Evolutionary conservation across 2,888 invertebrate genomes (phyloP).

Genomic region (Tanypteryx hageni): DNA sequence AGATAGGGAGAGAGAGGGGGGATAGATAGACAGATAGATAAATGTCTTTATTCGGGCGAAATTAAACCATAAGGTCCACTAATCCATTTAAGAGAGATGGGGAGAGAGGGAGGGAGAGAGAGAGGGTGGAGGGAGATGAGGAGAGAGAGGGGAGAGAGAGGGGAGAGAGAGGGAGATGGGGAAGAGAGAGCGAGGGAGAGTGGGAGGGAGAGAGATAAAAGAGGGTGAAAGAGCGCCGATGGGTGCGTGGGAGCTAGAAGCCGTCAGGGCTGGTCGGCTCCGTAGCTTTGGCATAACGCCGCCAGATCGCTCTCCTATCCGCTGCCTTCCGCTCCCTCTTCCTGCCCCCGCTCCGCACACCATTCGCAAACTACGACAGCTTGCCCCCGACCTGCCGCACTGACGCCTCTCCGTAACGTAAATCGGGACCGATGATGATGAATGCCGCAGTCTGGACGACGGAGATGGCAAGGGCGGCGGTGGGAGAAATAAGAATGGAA

Average conservation of each 20-base stretch:
- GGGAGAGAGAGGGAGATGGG: background rate
- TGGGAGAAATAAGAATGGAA: background rate
- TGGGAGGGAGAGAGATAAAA: too few relatives aligned
- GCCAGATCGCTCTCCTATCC: background rate
- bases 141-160: background rate
- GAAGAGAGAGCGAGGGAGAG: background rate
- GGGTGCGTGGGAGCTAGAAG: background rate
- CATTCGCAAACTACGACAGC: background rate
- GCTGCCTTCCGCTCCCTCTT: background rate
- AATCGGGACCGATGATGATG: constrained; percentile 7
- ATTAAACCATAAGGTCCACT: too few relatives aligned
- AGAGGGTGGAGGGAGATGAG: background rate
- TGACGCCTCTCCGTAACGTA: background rate
- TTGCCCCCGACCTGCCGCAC: constrained; percentile 22
- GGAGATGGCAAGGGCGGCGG: background rate
- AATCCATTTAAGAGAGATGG: too few relatives aligned
- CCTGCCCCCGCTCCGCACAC: background rate
- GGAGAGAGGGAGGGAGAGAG: too few relatives aligned
- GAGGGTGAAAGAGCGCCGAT: too few relatives aligned
- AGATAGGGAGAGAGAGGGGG: too few relatives aligned
- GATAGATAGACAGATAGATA: too few relatives aligned
- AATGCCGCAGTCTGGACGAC: background rate
- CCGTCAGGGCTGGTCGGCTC: background rate
- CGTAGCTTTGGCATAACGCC: background rate
- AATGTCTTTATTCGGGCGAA: too few relatives aligned